Evolutionary conservation across 64 coral and sea anemone genomes (phyloP), one percentile per base, ranked within the genome.

Genomic region (Acropora yongei): DNA sequence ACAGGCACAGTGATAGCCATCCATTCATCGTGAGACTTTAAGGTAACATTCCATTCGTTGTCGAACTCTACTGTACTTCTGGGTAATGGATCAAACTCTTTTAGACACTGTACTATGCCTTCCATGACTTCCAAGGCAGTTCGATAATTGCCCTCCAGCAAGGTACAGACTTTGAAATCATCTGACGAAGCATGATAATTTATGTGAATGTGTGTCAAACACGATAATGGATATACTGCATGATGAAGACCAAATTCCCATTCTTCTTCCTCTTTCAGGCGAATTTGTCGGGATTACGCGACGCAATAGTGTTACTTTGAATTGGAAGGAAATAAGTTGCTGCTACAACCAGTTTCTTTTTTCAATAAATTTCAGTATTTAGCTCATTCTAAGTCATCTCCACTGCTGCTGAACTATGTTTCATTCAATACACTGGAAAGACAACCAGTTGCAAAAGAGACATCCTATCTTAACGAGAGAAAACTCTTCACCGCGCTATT

Each of bases 141-240:
- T 66, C 49, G 80, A 69, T 84, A 84, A 16, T 55, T 60, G 57
- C 80, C 80, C 8, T 45, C 30, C 41, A 57, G 80, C 66, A 84
- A 84, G 51, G 80, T 84, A 12, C 16, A 66, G 55, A 18, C n/a
- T 84, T 84, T 65, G 8, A 0, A 44, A 73, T 42, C 57, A 63
- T 55, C 57, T 16, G 57, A 84, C 80, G 51, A n/a, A 84, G 57
- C 53, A 84, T 30, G 42, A 84, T 8, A 9, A 42, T 73, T 73
- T 39, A 16, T 10, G 69, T 1, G 71, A 42, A 42, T 30, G 30
- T 30, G 41, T 42, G 19, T 74, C 71, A 74, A 74, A 74, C 71
- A 74, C n/a, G 71, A 74, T 20, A 74, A 74, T 74, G 76, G 76
- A 78, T 78, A 78, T 18, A 16, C 5, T 2, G 13, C 43, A 47